These are phyloP conservation scores for Heteromurus nitidus DNA, from an alignment of 2,888 invertebrate genomes.

Conservation along the genomic window DNA sequence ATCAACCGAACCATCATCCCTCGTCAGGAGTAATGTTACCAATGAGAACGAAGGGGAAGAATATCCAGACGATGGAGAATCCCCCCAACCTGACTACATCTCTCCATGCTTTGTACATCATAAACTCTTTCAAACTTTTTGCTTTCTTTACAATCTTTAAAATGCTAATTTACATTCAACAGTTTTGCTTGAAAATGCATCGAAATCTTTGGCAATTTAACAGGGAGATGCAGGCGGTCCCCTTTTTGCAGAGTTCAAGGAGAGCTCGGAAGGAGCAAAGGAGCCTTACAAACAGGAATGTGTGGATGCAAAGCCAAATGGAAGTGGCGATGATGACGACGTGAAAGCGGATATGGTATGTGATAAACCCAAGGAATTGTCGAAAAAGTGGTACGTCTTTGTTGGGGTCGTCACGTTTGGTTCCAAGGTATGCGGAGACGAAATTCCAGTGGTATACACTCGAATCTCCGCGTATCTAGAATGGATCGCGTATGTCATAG, in stretches of 20 bases:
- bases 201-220: not conserved
- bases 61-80: not conserved
- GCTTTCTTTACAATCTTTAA: not conserved
- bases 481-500: constrained; percentile 66
- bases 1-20: not conserved
- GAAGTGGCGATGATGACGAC: constrained; percentile 43
- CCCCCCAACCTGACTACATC: constrained; percentile 26
- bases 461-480: constrained; percentile 68
- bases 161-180: not conserved
- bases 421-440: constrained; percentile 63
- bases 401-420: constrained; percentile 69
- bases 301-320: constrained; percentile 64
- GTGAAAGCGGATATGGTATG: constrained; percentile 25
- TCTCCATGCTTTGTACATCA: constrained; percentile 64
- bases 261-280: constrained; percentile 38
- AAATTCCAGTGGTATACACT: constrained; percentile 67
- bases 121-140: not conserved
- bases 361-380: constrained; percentile 49
- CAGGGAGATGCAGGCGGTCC: constrained; percentile 68
- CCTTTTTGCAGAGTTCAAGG: constrained; percentile 63
- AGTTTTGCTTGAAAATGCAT: not conserved
- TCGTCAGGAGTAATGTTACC: constrained; percentile 29
- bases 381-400: constrained; percentile 66
- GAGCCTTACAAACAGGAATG: constrained; percentile 63
- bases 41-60: constrained; percentile 35